Evolutionary conservation across 2,113 vertebrate genomes (phyloP), one percentile per base, ranked within the genome.

Genomic region (Morone chrysops): DNA sequence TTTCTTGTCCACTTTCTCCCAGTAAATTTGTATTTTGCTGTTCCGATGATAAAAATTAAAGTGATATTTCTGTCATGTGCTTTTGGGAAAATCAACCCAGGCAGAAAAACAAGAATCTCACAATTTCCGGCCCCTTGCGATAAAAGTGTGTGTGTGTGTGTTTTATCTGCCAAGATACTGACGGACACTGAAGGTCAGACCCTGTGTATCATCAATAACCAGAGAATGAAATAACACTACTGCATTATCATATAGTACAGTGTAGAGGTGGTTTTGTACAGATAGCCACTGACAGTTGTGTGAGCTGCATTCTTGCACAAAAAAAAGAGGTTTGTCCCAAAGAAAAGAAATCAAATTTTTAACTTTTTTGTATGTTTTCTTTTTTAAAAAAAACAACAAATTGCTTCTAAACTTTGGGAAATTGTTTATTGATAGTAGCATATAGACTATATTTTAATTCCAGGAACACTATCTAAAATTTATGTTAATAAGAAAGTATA

Each of bases 401-500:
- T 61, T 84, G 25, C n/a, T 63, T 80, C 63, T 86, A 85, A 89
- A 86, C 67, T 87, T 90, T 87, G 86, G 83, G 78, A 88, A 84
- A 86, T 85, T 76, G 73, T 89, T 89, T 92, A 87, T 90, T 54
- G 62, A 92, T 86, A 85, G 73, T 87, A 91, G 79, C 81, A 86
- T 80, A 90, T 81, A 88, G 72, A 90, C 41, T 90, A 84, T 92
- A 93, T 93, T 90, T 89, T 89, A 89, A 92, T 57, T 90, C 90
- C 86, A 90, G 71, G 75, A 84, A 90, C 82, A 77, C 47, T 83
- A 90, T 93, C 87, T 84, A 70, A 92, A 85, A 78, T 69, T 31
- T 75, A 87, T 87, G 82, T 90, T 83, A 78, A 82, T 73, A 81
- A 87, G 47, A 90, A 85, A 72, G 2, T 87, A 88, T 87, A 80